These are phyloP conservation scores for Alentia gelatinosa DNA, from an alignment of 2,888 invertebrate species.

Conservation along the genomic window DNA sequence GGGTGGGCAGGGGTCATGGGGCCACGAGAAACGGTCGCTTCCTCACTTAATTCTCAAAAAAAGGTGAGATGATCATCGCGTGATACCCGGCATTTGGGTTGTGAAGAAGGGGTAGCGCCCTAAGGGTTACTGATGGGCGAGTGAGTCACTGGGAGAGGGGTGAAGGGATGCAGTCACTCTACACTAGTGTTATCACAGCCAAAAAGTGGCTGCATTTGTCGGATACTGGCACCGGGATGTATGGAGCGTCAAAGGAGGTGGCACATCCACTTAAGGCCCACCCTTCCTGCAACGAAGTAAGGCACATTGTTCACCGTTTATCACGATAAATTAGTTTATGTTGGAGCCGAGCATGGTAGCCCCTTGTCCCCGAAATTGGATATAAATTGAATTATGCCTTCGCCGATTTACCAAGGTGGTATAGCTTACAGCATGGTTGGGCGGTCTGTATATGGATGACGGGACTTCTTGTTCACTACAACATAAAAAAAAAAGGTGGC, in stretches of 20 bases:
- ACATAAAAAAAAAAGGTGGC: neutral
- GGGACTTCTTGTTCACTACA: too few relatives aligned
- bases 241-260: too few relatives aligned
- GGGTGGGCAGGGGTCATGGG: neutral
- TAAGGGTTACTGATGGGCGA: neutral
- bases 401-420: neutral
- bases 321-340: neutral
- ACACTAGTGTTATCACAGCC: neutral
- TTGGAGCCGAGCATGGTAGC: neutral
- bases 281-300: neutral
- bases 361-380: neutral
- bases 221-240: neutral
- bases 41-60: conserved; percentile 8
- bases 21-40: neutral
- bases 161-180: neutral
- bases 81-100: neutral
- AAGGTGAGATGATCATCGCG: conserved; percentile 34
- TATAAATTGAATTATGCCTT: neutral
- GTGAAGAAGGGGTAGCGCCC: neutral
- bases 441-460: neutral
- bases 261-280: neutral
- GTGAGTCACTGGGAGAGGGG: neutral
- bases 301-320: neutral
- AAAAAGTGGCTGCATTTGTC: too few relatives aligned
- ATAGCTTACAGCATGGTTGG: neutral